Base-by-base conservation (phyloP, 2,797 vertebrate genomes). In the Poeciliopsis presidionis region DNA sequence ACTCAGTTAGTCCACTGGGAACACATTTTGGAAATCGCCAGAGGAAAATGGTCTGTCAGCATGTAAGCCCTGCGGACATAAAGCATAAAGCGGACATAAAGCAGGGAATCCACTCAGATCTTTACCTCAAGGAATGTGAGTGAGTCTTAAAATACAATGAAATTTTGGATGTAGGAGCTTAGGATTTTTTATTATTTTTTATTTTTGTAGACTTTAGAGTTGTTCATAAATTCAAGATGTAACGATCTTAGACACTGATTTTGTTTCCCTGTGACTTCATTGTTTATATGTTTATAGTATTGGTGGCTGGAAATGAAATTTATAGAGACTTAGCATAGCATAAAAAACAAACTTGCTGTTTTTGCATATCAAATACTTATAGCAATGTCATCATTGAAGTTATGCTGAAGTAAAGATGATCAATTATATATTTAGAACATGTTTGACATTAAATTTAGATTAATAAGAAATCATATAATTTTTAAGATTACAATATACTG, bases 81-180 rank as follows among this genome's bases (percentile, higher is more conserved):
- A 75, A 80, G 83, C 76, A 85, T 30, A 30, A 30, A 30, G 7
- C 46, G 73, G 81, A 82, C 74, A 80, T 83, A 43, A 75, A 80
- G 83, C 76, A 85, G 84, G 78, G 49, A 79, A 25, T 49, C 36
- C 43, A 79, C 75, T 33, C 80, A 75, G 55, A 87, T 73, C 77
- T 76, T 83, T 51, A 53, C 46, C 65, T 78, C 74, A 71, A 88
- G 84, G 90, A 78, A 39, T 81, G 87, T 74, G 86, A 85, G 73
- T 70, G 75, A 39, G 74, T 72, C 53, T 81, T 36, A 20, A 7
- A 39, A 81, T 77, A 83, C 59, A 84, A 80, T 81, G 73, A 84
- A 79, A 83, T 78, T 67, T 80, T 79, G 72, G 87, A 72, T 49
- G 77, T 36, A 13, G 22, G 57, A 36, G 5, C 1, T 51, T 20